phyloP scores from a whole-genome alignment of 2,113 vertebrate genomes.

The Diadophis punctatus region DNA sequence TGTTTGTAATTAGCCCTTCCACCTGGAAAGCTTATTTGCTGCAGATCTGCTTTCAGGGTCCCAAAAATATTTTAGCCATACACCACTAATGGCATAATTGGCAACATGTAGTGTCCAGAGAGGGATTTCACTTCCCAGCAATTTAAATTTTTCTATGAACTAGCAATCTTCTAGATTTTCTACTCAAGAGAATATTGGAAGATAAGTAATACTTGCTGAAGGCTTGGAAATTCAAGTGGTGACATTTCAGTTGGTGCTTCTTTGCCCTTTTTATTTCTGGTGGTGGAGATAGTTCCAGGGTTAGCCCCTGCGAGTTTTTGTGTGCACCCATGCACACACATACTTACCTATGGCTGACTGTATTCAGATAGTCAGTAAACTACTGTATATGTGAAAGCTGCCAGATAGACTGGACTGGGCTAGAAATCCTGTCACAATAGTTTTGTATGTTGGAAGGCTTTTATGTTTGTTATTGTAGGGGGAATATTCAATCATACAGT shows the following conservation, averaged over 20 bases:
- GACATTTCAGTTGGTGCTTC: not conserved
- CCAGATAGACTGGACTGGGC: not conserved
- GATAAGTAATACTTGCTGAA: too few species aligned
- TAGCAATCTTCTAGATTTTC: not conserved
- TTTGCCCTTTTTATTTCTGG: not conserved
- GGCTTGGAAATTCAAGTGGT: not conserved
- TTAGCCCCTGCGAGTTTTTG: not conserved
- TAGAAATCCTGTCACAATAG: not conserved
- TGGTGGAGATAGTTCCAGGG: not conserved
- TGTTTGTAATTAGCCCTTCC: not conserved
- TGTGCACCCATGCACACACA: not conserved
- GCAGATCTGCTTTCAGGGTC: not conserved
- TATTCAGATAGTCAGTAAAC: too few species aligned
- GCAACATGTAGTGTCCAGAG: not conserved
- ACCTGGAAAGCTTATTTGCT: not conserved
- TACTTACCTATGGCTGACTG: not conserved
- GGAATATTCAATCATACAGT: too few species aligned
- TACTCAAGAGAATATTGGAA: not conserved
- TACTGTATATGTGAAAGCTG: not conserved
- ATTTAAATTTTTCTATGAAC: not conserved
- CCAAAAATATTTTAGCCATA: not conserved
- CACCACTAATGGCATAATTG: not conserved
- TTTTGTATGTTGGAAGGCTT: not conserved
- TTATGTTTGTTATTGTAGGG: not conserved
- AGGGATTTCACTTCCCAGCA: not conserved